Conservation (phyloP, 2,113 vertebrate genomes). For the Pituophis catenifer region DNA sequence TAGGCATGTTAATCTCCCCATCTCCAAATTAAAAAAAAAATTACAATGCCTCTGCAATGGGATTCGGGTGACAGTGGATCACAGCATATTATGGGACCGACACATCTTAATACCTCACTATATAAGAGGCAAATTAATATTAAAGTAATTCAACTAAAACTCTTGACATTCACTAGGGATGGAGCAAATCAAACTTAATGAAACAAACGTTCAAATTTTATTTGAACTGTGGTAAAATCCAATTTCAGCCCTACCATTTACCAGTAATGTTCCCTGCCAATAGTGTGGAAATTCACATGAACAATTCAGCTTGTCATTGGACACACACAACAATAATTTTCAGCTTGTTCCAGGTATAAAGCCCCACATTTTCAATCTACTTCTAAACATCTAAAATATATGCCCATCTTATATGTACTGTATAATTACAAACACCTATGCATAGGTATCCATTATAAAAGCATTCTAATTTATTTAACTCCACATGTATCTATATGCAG, state of each 20-base stretch:
- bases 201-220: slow-evolving; percentile 25
- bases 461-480: neutral
- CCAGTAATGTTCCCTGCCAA: slow-evolving; percentile 5
- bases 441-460: neutral
- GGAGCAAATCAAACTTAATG: slow-evolving; percentile 31
- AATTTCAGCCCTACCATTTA: slow-evolving; percentile 17
- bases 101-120: neutral
- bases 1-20: neutral
- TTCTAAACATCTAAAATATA: neutral
- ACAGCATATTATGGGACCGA: neutral
- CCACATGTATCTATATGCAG: neutral
- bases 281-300: slow-evolving; percentile 16
- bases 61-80: neutral
- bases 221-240: slow-evolving; percentile 15
- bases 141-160: slow-evolving; percentile 31
- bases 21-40: neutral
- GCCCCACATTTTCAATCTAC: neutral
- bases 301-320: neutral
- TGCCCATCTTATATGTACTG: neutral
- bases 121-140: slow-evolving; percentile 21
- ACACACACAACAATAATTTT: slow-evolving; percentile 3
- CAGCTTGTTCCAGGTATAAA: neutral
- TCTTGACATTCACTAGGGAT: slow-evolving; percentile 16
- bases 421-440: neutral
- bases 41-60: neutral